Evolutionary conservation across 2,888 invertebrate species (phyloP).

Genomic region (Synergus laeviventris): DNA sequence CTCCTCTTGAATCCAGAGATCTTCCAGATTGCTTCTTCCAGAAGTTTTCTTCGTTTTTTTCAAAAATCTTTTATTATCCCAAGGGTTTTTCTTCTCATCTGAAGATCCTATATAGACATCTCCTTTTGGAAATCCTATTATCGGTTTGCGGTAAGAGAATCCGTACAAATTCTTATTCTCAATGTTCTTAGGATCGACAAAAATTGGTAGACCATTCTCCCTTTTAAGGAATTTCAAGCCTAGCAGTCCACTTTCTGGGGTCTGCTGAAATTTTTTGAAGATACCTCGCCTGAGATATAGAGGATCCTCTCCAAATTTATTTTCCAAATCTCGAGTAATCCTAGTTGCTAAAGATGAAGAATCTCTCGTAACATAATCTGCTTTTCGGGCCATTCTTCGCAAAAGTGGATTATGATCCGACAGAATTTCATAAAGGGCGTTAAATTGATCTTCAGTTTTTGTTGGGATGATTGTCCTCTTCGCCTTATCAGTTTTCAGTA

Average conservation of each 20-base stretch:
- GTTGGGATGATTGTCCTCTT: conserved; percentile 55
- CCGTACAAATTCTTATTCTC: conserved; percentile 64
- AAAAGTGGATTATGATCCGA: conserved; percentile 45
- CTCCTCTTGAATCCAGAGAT: conserved; percentile 52
- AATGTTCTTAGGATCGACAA: conserved; percentile 42
- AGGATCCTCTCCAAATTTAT: conserved; percentile 50
- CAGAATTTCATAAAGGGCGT: conserved; percentile 52
- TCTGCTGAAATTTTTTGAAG: neutral
- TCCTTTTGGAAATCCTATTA: conserved; percentile 58
- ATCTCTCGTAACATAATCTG: neutral
- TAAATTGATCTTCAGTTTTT: conserved; percentile 55
- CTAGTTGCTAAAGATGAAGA: neutral
- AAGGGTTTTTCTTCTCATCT: conserved; percentile 42
- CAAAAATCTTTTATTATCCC: neutral
- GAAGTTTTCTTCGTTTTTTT: conserved; percentile 40
- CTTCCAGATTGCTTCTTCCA: conserved; percentile 47
- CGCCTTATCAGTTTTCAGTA: conserved; percentile 55
- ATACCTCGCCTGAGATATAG: conserved; percentile 45
- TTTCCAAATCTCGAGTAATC: conserved; percentile 46
- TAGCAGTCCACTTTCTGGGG: neutral
- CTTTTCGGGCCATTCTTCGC: neutral
- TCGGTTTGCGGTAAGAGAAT: conserved; percentile 54
- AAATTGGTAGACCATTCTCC: conserved; percentile 31
- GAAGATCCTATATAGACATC: conserved; percentile 58
- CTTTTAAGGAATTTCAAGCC: neutral